These are phyloP conservation scores for Sebastes steindachneri DNA, from an alignment of 2,797 vertebrate genomes.

Conservation along the genomic window DNA sequence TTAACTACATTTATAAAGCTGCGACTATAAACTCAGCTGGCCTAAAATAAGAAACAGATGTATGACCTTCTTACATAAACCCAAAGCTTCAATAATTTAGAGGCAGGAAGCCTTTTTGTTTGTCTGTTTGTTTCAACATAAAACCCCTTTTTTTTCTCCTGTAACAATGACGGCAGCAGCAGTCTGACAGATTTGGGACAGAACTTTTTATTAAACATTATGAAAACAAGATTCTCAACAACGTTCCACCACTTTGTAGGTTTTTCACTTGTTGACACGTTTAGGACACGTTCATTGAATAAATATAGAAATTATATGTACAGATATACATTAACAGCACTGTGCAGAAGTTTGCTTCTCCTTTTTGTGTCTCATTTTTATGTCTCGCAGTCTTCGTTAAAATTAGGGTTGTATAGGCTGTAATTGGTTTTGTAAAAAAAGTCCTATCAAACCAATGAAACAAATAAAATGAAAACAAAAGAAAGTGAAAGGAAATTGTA, in stretches of 20 bases:
- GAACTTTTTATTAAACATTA: conserved; percentile 89
- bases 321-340: conserved; percentile 84
- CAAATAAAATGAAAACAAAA: conserved; percentile 1
- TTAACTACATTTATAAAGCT: background rate
- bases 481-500: background rate
- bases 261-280: conserved; percentile 82
- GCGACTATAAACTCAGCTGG: background rate
- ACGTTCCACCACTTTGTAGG: conserved; percentile 81
- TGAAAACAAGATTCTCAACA: conserved; percentile 86
- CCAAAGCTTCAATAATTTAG: conserved; percentile 14
- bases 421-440: background rate
- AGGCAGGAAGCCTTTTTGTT: background rate
- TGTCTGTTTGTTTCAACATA: background rate
- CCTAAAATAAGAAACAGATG: background rate
- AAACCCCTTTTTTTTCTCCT: background rate
- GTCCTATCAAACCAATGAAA: background rate
- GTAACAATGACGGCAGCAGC: conserved; percentile 29
- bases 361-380: background rate
- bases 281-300: conserved; percentile 82
- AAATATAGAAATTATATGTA: conserved; percentile 88
- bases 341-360: conserved; percentile 69
- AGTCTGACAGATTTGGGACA: conserved; percentile 70
- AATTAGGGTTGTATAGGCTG: background rate
- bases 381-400: background rate
- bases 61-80: conserved; percentile 1